Evolutionary conservation across 2,888 invertebrate species (phyloP).

Genomic region (Nomada hirtipes): DNA sequence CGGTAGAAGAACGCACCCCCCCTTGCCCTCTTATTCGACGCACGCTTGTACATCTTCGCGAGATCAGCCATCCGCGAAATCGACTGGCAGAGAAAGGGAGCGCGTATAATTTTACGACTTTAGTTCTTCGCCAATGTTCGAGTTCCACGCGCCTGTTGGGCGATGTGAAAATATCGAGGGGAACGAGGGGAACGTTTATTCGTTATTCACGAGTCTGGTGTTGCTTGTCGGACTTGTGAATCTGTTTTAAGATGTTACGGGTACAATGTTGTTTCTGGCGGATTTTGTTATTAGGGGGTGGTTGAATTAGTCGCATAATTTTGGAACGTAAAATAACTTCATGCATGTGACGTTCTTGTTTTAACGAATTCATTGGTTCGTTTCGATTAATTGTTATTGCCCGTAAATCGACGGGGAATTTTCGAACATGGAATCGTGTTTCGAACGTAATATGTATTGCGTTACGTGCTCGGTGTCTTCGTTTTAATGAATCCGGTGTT

Average conservation of each 20-base stretch:
- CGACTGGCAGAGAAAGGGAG: conserved; percentile 11
- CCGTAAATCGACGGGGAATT: neutral
- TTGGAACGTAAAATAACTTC: neutral
- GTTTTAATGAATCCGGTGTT: too few species aligned
- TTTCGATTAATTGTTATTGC: neutral
- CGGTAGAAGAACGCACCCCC: neutral
- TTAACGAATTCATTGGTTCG: too few species aligned
- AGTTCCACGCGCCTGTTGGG: neutral
- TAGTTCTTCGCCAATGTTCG: conserved; percentile 43
- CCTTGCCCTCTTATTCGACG: conserved; percentile 34
- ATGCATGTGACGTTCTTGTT: too few species aligned
- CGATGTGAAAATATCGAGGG: neutral
- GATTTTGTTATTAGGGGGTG: too few species aligned
- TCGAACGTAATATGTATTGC: too few species aligned
- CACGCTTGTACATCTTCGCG: conserved; percentile 15
- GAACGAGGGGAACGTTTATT: conserved; percentile 1
- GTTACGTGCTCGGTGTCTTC: too few species aligned
- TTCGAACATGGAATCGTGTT: too few species aligned
- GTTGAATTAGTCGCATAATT: neutral
- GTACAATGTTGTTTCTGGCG: too few species aligned
- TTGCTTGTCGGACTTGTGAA: conserved; percentile 1
- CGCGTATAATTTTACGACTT: conserved; percentile 60
- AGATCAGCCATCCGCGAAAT: conserved; percentile 49
- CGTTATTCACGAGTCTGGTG: conserved; percentile 19
- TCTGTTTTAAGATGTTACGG: too few species aligned